Evolutionary conservation across 2,888 invertebrate genomes (phyloP).

Genomic region (Patella ulyssiponensis): DNA sequence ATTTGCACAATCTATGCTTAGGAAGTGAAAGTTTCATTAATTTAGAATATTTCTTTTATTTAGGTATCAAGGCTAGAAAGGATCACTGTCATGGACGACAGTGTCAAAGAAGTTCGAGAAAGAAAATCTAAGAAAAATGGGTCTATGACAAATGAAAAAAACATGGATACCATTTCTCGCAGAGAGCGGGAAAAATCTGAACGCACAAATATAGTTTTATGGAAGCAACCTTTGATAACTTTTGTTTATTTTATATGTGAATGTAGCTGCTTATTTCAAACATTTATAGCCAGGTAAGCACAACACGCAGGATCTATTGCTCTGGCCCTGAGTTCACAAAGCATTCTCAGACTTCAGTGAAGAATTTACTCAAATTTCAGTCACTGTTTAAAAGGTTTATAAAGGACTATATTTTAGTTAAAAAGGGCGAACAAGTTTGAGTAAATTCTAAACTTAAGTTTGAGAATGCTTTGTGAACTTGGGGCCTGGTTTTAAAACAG

Average conservation of each 20-base stretch:
- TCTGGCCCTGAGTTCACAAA: no score
- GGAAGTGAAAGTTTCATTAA: not conserved
- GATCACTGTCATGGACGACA: slow-evolving; percentile 37
- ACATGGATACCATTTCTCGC: slow-evolving; percentile 21
- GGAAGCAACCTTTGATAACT: slow-evolving; percentile 86
- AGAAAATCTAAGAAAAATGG: slow-evolving; percentile 27
- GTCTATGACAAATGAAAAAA: slow-evolving; percentile 21
- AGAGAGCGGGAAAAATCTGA: slow-evolving; percentile 50
- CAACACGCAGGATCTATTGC: not conserved
- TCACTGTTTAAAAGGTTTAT: no score
- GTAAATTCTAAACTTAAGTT: no score
- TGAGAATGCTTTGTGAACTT: no score
- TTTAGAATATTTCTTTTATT: slow-evolving; percentile 1
- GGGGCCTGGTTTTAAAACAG: no score
- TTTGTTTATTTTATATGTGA: slow-evolving; percentile 86
- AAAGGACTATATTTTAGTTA: no score
- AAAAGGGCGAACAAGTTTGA: no score
- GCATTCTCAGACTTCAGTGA: no score
- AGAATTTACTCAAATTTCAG: no score
- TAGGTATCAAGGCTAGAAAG: slow-evolving; percentile 37
- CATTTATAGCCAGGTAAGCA: slow-evolving; percentile 77
- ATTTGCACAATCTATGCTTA: not conserved
- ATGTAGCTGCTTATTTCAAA: slow-evolving; percentile 78
- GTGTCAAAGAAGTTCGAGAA: slow-evolving; percentile 29
- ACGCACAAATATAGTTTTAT: slow-evolving; percentile 78